Evolutionary conservation across 2,888 invertebrate genomes (phyloP), one percentile per base, ranked within the genome.

Genomic region (Keiferia lycopersicella): DNA sequence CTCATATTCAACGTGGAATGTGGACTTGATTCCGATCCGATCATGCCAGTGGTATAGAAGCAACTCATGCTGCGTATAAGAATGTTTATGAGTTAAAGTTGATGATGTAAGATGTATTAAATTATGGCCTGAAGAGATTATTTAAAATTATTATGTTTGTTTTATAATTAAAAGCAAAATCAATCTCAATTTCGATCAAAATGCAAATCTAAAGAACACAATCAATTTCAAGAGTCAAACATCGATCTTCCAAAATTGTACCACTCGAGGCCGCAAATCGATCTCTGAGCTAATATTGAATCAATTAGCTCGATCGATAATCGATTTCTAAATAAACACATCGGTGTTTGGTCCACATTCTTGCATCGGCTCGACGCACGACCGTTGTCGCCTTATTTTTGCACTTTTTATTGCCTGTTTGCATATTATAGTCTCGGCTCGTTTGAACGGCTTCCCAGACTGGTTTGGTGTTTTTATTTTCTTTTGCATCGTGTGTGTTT

Each of bases 371-470:
- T 81, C 83, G 77, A 75, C 75, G 80, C 78, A 58, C 58, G 58
- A 58, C 11, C 20, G 58, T 20, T 56, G 30, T 39, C 34, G 34
- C 39, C 58, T 50, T 77, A 82, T 79, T 87, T 86, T 87, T 88
- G 88, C 90, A 87, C 88, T 78, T 77, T 81, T 84, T 86, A 78
- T 86, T 88, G 90, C 88, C 83, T 84, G 84, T 80, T 79, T 81
- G 82, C 82, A 83, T 81, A 72, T 70, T 81, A 72, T 70, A 71
- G 70, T 74, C 75, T 76, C 78, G 77, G 77, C 78, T 73, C 75
- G 70, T 82, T 83, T 82, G 83, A 84, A 83, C 80, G 81, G 84
- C 86, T 83, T 77, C 16, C 56, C 72, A 78, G 71, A 81, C 79
- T 79, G 73, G 75, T 74, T 78, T 72, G 77, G 73, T 75, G 76